Conservation (phyloP, 2,797 vertebrate genomes). For the Selene dorsalis region DNA sequence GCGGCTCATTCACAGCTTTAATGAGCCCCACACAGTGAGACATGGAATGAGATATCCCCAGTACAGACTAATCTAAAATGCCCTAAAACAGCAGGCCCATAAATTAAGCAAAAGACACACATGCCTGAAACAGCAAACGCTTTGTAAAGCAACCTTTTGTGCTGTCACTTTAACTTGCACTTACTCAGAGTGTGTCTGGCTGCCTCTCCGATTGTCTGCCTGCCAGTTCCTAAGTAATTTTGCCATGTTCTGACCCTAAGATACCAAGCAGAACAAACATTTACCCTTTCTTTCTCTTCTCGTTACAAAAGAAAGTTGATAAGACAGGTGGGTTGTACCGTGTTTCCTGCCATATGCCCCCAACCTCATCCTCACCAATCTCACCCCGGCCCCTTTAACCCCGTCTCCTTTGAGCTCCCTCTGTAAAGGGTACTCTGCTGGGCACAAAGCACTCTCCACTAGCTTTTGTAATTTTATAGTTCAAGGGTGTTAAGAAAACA, state of each 20-base stretch:
- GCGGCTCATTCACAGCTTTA: conserved; percentile 73
- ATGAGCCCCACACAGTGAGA: conserved; percentile 86
- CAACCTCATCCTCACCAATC: conserved; percentile 11
- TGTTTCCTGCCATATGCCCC: not conserved
- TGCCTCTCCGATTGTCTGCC: conserved; percentile 43
- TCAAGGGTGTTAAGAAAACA: not conserved
- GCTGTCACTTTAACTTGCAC: conserved; percentile 69
- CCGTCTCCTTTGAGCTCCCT: not conserved
- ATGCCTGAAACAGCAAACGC: conserved; percentile 82
- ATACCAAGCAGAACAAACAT: conserved; percentile 54
- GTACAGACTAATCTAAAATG: conserved; percentile 86
- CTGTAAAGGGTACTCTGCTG: not conserved
- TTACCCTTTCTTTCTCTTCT: conserved; percentile 28
- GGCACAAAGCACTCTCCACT: not conserved
- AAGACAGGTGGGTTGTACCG: conserved; percentile 25
- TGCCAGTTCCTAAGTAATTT: conserved; percentile 41
- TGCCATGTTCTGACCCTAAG: conserved; percentile 50
- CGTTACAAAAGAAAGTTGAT: conserved; percentile 40
- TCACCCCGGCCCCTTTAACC: conserved; percentile 4
- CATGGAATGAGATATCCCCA: conserved; percentile 87
- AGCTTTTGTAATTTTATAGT: conserved; percentile 1
- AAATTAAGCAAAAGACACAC: conserved; percentile 90
- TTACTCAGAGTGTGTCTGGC: conserved; percentile 51
- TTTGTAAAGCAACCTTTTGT: conserved; percentile 76
- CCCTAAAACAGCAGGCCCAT: conserved; percentile 83